Evolutionary conservation across 2,888 invertebrate species (phyloP).

Genomic region (Polylopha cassiicola): DNA sequence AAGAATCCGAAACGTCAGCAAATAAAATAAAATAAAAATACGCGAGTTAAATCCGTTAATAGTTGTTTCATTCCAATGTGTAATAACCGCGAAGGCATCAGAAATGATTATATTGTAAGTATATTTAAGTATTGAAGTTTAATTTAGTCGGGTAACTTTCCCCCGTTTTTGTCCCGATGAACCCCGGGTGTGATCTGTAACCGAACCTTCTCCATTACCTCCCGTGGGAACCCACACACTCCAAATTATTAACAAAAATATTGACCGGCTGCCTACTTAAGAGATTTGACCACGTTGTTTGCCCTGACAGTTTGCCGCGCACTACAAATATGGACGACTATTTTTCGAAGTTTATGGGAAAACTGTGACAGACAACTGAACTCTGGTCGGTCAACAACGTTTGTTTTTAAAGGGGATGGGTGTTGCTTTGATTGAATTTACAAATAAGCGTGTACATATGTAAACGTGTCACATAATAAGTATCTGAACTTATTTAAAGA

Average conservation of each 20-base stretch:
- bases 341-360: constrained; percentile 71
- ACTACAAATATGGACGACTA: constrained; percentile 60
- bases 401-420: constrained; percentile 42
- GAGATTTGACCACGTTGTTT: constrained; percentile 75
- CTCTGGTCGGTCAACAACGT: constrained; percentile 50
- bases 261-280: constrained; percentile 75
- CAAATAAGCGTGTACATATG: too few relatives aligned
- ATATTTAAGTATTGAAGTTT: background rate
- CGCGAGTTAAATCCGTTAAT: too few relatives aligned
- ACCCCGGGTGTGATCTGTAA: constrained; percentile 59
- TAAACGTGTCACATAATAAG: too few relatives aligned
- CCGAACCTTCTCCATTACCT: constrained; percentile 54
- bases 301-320: constrained; percentile 66
- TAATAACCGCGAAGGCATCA: too few relatives aligned
- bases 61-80: too few relatives aligned
- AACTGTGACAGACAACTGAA: constrained; percentile 43
- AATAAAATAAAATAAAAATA: too few relatives aligned
- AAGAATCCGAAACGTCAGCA: too few relatives aligned
- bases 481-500: too few relatives aligned
- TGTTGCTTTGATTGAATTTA: too few relatives aligned
- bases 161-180: constrained; percentile 42
- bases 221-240: constrained; percentile 65
- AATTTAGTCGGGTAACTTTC: constrained; percentile 34
- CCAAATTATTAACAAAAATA: constrained; percentile 77
- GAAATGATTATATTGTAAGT: too few relatives aligned